Evolutionary conservation across 92 coral and sea anemone genomes (phyloP), one percentile per base, ranked within the genome.

Genomic region (Epizoanthus fatuus): DNA sequence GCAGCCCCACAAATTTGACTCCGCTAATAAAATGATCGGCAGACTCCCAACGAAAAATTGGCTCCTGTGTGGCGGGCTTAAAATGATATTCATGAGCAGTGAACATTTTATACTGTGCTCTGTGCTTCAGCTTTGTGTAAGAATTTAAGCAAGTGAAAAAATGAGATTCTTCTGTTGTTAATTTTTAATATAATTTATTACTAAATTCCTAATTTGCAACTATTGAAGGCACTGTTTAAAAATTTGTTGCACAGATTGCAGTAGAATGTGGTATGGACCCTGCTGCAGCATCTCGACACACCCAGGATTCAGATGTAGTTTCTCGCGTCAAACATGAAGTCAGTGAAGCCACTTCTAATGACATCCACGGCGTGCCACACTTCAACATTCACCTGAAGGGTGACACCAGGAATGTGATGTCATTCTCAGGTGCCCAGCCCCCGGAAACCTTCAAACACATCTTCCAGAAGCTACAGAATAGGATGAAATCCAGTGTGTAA

Each of bases 391-490:
- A 55, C 44, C 81, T 93, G 38, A 83, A 90, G 74, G 94, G 96
- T 2, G 84, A 87, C 44, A 58, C 51, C 16, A 85, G 80, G 83
- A 87, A 67, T 7, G 71, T 63, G 54, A 88, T 90, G 15, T 82
- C 92, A 35, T 97, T 97, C 65, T 97, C 99, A 7, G 99, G 99
- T 5, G 99, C 99, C 1, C 99, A 97, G 52, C 97, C 99, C 19
- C 85, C 98, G 2, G 96, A 90, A 3, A 90, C 92, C 12, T 90
- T 95, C 75, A 73, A 85, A 22, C 86, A 84, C 12, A 85, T 97
- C 64, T 95, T 97, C 72, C 92, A 83, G 72, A 93, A 83, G 15
- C 84, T 95, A 17, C 72, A 95, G 75, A 80, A 76, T 14, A 79
- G 75, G 44, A 91, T 90, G 16, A 97, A 95, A 81, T 74, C 98